Base-by-base conservation (phyloP, 2,888 invertebrate genomes). In the Tetragnatha montana region DNA sequence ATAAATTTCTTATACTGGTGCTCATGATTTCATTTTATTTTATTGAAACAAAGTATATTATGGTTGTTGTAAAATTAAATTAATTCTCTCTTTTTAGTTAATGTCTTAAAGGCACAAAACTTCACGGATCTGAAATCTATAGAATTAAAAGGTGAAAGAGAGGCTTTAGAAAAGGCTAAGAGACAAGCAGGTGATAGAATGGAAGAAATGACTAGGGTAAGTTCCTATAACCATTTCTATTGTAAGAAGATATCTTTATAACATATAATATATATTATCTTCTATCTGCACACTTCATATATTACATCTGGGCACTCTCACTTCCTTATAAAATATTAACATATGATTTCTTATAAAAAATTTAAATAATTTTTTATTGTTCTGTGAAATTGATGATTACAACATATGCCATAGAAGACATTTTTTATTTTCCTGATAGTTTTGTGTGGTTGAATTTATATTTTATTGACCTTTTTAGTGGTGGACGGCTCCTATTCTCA, bases 91-190 rank as follows among this genome's bases (percentile, higher is more conserved):
- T 17, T 76, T 81, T 6, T 80, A 91, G 97, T 98, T 1, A 99
- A 99, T 94, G 98, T 99, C 0, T 98, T 94, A 96, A 4, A 97
- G 96, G 94, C 96, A 95, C 94, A 93, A 60, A 92, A 92, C 81
- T 98, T 98, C 94, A 96, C 96, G 68, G 98, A 98, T 92, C 96
- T 98, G 96, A 97, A 97, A 93, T 96, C 97, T 93, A 95, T 97
- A 94, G 99, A 99, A 93, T 96, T 97, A 92, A 95, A 95, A 90
- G 95, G 96, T 92, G 99, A 99, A 94, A 95, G 93, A 92, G 93
- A 93, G 75, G 90, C 91, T 8, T 68, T 91, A 49, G 91, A 90
- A 81, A 12, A 82, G 22, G 89, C 80, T 60, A 91, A 80, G 51
- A 78, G 90, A 78, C 87, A 91, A 74, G 92, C 93, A 92, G 94